Evolutionary conservation across 2,113 vertebrate species (phyloP).

Genomic region (Neoarius graeffei): DNA sequence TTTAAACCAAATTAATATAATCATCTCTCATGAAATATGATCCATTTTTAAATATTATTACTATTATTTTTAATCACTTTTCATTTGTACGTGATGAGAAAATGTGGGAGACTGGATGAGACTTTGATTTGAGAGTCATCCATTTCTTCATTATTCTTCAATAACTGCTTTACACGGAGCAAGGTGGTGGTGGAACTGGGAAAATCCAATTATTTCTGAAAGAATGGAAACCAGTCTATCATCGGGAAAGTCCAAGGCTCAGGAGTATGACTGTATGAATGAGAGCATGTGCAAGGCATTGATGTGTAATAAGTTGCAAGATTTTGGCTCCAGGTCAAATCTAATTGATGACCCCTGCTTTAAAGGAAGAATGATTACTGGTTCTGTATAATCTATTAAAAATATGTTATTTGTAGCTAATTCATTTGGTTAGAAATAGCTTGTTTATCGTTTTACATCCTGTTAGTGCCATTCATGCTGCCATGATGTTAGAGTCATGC

Average conservation of each 20-base stretch:
- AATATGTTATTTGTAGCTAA: neutral
- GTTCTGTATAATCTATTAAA: too few relatives aligned
- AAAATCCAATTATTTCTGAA: neutral
- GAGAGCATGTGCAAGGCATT: too few relatives aligned
- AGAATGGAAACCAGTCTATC: neutral
- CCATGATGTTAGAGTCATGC: neutral
- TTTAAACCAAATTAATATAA: too few relatives aligned
- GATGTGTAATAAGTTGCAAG: neutral
- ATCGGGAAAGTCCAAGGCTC: neutral
- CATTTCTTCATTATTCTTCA: too few relatives aligned
- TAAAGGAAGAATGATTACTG: neutral
- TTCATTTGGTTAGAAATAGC: neutral
- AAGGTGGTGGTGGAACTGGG: neutral
- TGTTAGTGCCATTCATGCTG: neutral
- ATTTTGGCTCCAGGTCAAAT: neutral
- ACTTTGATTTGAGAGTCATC: too few relatives aligned
- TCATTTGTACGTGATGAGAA: neutral
- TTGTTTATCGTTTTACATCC: neutral
- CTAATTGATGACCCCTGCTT: neutral
- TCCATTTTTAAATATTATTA: too few relatives aligned
- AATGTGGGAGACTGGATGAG: neutral
- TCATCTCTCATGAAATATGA: too few relatives aligned
- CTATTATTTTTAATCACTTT: neutral
- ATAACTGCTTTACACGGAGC: too few relatives aligned
- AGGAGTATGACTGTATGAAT: neutral